A percentile compares a stretch with the other conserved stretches of the same genome.
Conservation (phyloP, 1,140 invertebrate genomes). For the Steinernema feltiae region DNA sequence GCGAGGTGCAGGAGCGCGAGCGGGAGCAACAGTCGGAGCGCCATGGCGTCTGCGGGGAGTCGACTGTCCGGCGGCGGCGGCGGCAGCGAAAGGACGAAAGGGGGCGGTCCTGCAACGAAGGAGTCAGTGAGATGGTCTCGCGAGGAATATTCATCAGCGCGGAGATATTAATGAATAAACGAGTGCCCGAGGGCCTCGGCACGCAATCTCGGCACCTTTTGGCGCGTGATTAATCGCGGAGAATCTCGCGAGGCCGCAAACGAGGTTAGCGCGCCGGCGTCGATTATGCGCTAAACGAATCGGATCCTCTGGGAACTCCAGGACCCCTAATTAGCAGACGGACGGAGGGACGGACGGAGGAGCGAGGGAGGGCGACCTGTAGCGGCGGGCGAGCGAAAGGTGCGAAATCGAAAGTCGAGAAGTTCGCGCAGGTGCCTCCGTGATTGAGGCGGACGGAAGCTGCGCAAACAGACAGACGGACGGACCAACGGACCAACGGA, state of each 20-base stretch:
- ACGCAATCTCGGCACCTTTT: slow-evolving; percentile 4
- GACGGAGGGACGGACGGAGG: background rate
- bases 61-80: background rate
- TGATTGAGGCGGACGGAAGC: background rate
- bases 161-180: slow-evolving; percentile 11
- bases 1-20: background rate
- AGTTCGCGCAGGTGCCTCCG: background rate
- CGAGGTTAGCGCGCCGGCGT: background rate
- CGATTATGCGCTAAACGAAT: background rate
- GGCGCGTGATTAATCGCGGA: background rate
- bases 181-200: background rate
- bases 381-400: background rate
- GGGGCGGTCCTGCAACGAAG: slow-evolving; percentile 5
- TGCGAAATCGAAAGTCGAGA: slow-evolving; percentile 17
- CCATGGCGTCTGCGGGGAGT: background rate
- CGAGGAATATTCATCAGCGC: background rate
- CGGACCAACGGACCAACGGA: background rate
- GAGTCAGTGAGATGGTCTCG: background rate
- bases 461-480: background rate
- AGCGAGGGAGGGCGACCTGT: too few species aligned
- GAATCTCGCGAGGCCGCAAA: background rate
- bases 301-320: background rate
- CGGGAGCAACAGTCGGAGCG: background rate
- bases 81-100: background rate
- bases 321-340: background rate